phyloP scores from a whole-genome alignment of 2,888 invertebrate genomes.

The Mantis religiosa region DNA sequence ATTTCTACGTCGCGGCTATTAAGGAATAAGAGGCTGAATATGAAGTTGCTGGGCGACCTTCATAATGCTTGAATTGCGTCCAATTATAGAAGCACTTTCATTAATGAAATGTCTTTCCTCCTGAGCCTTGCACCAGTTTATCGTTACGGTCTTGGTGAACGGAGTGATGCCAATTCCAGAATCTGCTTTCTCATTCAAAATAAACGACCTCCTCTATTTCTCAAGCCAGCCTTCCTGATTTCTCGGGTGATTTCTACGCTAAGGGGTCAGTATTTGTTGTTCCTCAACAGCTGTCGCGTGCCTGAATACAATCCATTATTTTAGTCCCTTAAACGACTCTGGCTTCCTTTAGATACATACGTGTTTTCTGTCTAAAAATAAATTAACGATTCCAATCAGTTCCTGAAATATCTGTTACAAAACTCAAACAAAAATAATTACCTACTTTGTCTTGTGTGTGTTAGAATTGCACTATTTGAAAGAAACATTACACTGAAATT shows the following conservation, averaged over 20 bases:
- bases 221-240: background rate
- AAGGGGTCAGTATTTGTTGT: background rate
- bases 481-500: too few relatives aligned
- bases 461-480: too few relatives aligned
- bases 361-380: too few relatives aligned
- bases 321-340: too few relatives aligned
- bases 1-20: background rate
- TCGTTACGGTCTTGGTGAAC: background rate
- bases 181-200: background rate
- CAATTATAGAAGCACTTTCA: background rate
- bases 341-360: too few relatives aligned
- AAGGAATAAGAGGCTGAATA: background rate
- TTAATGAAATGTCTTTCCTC: background rate
- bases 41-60: background rate
- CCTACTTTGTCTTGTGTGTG: too few relatives aligned
- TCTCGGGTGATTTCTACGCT: background rate
- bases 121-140: background rate
- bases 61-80: background rate
- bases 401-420: too few relatives aligned
- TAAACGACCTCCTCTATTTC: background rate
- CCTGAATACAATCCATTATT: background rate
- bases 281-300: background rate
- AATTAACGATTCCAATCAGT: too few relatives aligned
- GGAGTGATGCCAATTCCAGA: background rate
- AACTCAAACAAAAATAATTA: too few relatives aligned